These are phyloP conservation scores for Corapipo altera DNA, from an alignment of 2,113 vertebrate genomes.

Conservation along the genomic window DNA sequence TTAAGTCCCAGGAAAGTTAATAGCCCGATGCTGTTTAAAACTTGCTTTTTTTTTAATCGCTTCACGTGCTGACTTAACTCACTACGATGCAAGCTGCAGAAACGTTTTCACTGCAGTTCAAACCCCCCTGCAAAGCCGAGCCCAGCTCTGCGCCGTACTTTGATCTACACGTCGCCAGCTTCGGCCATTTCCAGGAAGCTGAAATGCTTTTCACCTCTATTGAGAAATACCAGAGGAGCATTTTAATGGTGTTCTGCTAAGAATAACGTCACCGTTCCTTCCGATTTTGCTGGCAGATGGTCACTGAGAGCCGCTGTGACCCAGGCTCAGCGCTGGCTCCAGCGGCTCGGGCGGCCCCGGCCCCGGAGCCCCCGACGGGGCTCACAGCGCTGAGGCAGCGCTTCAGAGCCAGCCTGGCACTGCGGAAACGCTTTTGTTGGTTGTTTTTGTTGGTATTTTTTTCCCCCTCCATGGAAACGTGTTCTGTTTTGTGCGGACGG, in stretches of 20 bases:
- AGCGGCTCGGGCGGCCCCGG: neutral
- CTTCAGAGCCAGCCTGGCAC: neutral
- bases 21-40: neutral
- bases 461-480: slow-evolving; percentile 32
- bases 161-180: slow-evolving; percentile 21
- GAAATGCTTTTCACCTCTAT: slow-evolving; percentile 2
- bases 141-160: neutral
- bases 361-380: neutral
- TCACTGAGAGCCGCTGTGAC: neutral
- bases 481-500: slow-evolving; percentile 50
- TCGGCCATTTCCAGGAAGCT: slow-evolving; percentile 50
- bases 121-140: neutral
- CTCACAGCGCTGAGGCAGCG: neutral
- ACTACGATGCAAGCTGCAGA: slow-evolving; percentile 20
- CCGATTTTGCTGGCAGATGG: neutral
- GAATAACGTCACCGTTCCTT: neutral
- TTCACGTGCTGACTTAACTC: slow-evolving; percentile 28
- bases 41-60: neutral
- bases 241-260: slow-evolving; percentile 17
- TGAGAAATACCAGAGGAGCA: slow-evolving; percentile 18
- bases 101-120: neutral
- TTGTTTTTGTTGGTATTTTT: neutral
- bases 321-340: neutral
- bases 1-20: neutral
- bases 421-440: neutral